Conservation (phyloP, 2,888 invertebrate species). For the Brachyptera risi region DNA sequence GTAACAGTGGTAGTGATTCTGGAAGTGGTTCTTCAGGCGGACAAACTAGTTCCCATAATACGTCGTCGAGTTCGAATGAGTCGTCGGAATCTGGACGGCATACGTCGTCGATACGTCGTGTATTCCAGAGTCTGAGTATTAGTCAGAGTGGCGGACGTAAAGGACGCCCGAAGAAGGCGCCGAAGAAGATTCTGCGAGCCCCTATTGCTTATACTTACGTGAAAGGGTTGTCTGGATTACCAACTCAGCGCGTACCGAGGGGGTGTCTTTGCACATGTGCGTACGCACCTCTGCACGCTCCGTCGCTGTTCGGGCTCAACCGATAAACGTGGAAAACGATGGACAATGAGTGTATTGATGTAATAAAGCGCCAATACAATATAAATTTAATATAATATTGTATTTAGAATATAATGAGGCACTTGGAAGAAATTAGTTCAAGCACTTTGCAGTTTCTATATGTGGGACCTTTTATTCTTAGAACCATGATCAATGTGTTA, state of each 20-base stretch:
- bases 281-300: too few relatives aligned
- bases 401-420: too few relatives aligned
- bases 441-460: too few relatives aligned
- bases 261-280: neutral
- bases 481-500: too few relatives aligned
- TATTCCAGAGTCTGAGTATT: slow-evolving; percentile 40
- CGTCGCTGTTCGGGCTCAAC: too few relatives aligned
- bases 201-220: slow-evolving; percentile 78
- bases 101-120: slow-evolving; percentile 39
- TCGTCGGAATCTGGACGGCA: slow-evolving; percentile 57
- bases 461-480: too few relatives aligned
- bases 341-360: too few relatives aligned
- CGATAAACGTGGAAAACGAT: too few relatives aligned
- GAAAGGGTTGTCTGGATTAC: slow-evolving; percentile 73
- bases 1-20: slow-evolving; percentile 38
- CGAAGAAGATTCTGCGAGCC: slow-evolving; percentile 70
- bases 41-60: slow-evolving; percentile 48
- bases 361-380: too few relatives aligned
- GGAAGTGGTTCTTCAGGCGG: slow-evolving; percentile 46
- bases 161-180: slow-evolving; percentile 55
- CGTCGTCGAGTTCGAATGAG: slow-evolving; percentile 43
- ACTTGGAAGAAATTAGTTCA: too few relatives aligned
- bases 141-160: slow-evolving; percentile 42
- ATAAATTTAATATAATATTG: too few relatives aligned
- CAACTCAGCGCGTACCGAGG: slow-evolving; percentile 71